Evolutionary conservation across 2,888 invertebrate species (phyloP).

Genomic region (Cabera pusaria): DNA sequence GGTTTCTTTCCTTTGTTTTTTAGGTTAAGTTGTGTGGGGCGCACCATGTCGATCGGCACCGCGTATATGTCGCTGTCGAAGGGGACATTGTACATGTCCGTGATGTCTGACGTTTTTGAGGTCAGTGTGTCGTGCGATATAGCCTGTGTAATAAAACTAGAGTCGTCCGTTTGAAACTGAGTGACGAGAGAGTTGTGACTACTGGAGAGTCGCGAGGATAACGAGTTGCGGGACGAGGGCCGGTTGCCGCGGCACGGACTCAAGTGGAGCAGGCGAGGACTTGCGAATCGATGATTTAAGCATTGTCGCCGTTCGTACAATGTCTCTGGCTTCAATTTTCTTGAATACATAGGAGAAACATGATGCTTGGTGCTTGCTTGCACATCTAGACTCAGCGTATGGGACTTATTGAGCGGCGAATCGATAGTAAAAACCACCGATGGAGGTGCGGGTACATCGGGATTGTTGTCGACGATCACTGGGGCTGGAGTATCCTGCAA

Average conservation of each 20-base stretch:
- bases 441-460: conserved; percentile 53
- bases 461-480: conserved; percentile 45
- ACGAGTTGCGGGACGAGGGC: conserved; percentile 89
- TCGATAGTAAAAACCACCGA: conserved; percentile 52
- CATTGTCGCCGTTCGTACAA: conserved; percentile 70
- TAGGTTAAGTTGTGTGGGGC: conserved; percentile 74
- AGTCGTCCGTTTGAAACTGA: conserved; percentile 91
- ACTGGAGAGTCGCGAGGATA: conserved; percentile 91
- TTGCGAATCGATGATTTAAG: conserved; percentile 68
- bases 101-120: conserved; percentile 88
- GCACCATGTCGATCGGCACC: conserved; percentile 91
- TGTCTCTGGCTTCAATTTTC: conserved; percentile 63
- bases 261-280: conserved; percentile 81
- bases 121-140: conserved; percentile 93
- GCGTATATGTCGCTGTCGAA: conserved; percentile 95
- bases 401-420: conserved; percentile 37
- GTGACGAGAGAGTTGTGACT: conserved; percentile 92
- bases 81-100: conserved; percentile 94
- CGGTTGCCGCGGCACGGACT: conserved; percentile 84
- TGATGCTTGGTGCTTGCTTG: conserved; percentile 47
- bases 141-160: conserved; percentile 93
- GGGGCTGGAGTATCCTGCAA: conserved; percentile 64
- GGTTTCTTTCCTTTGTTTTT: conserved; percentile 67
- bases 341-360: conserved; percentile 64
- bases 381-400: conserved; percentile 39